Conservation (phyloP, 2,113 vertebrate genomes). For the Myanophis thanlyinensis region DNA sequence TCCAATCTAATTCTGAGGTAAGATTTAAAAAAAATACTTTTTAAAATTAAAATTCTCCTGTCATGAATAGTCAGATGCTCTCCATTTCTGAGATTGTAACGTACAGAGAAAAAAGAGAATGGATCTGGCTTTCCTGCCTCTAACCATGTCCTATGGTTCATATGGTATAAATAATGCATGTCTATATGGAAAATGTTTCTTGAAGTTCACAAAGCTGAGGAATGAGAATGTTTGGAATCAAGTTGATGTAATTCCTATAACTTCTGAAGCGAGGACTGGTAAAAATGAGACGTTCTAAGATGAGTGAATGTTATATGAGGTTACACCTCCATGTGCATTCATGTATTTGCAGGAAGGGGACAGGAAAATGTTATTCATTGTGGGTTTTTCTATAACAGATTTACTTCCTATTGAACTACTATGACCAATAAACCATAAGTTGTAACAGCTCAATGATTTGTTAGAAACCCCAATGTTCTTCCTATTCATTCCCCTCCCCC, state of each 20-base stretch:
- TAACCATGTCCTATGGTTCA: neutral
- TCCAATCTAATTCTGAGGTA: neutral
- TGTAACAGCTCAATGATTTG: neutral
- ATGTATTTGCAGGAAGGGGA: neutral
- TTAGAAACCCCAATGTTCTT: neutral
- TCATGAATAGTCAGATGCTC: neutral
- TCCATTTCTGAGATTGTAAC: neutral
- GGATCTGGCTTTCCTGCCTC: neutral
- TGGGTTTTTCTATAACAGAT: neutral
- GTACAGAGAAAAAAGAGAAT: neutral
- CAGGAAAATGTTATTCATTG: neutral
- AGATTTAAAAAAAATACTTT: neutral
- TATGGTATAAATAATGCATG: neutral
- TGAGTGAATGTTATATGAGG: neutral
- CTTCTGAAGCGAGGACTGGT: neutral
- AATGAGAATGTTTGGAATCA: neutral
- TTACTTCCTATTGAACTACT: neutral
- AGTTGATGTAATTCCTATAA: neutral
- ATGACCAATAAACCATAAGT: neutral
- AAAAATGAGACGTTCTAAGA: neutral
- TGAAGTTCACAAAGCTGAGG: neutral
- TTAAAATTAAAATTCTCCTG: neutral
- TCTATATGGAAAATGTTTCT: neutral
- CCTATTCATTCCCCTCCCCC: neutral
- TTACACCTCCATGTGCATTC: neutral